Base-by-base conservation (phyloP, 2,797 vertebrate genomes). In the Lutra lutra region DNA sequence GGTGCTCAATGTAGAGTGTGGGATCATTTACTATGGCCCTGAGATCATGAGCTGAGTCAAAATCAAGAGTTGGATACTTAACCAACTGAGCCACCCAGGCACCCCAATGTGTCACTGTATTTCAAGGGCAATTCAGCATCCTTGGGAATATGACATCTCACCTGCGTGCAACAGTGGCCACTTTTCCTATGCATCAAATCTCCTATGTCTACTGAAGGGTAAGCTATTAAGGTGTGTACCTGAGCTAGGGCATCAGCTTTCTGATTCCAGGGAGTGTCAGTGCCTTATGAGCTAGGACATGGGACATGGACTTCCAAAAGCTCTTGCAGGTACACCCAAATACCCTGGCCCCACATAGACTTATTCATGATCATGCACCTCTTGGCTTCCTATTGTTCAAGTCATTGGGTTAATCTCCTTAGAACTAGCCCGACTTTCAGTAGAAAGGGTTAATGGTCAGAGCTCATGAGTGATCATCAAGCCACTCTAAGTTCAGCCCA, bases 1-100 rank as follows among this genome's bases (percentile, higher is more conserved):
- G 62, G 62, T 8, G 1, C 29, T 3, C 15, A 0, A n/a, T 1
- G 14, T 1, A 17, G 29, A 15, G 62, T 29, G 3, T 66, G 62
- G 7, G 46, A 48, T 48, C 46, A 48, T 48, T 12, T 66, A 14
- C 15, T 66, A 66, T 0, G 14, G 15, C 14, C 7, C 14, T 25
- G 23, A 64, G 60, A 64, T 64, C 13, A 32, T 64, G 60, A 64
- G 5, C 60, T 15, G 60, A 64, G 13, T 32, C 21, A 32, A 64
- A 66, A 66, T 66, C 62, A 66, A n/a, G 62, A 66, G 29, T 12
- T 17, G 14, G 7, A n/a, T 32, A 66, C 62, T n/a, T 66, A 66
- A 32, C 29, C 29, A 15, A 64, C 29, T 32, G 29, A n/a, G 14
- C 29, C 62, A n/a, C 62, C 62, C 29, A 64, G 62, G 29, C 29